Percentiles rank a stretch among this genome's conserved stretches.
Conservation (phyloP, 2,113 vertebrate genomes). For the Pachypanchax playfairii region DNA sequence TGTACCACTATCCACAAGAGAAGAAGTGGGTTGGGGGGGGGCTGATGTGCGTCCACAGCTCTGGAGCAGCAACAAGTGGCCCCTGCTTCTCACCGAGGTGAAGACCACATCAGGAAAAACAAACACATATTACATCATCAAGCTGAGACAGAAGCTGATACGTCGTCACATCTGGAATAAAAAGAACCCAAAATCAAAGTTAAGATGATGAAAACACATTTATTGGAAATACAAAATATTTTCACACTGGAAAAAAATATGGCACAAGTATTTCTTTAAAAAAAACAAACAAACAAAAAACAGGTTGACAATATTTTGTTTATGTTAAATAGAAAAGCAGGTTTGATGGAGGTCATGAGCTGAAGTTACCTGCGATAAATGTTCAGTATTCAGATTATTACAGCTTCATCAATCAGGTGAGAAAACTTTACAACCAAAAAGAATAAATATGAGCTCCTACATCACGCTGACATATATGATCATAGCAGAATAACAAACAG, state of each 20-base stretch:
- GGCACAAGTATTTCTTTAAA: conserved; percentile 47
- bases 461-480: conserved; percentile 38
- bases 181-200: no score
- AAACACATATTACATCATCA: no score
- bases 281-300: conserved; percentile 26
- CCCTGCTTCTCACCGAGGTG: no score
- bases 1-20: no score
- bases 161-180: no score
- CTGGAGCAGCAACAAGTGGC: no score
- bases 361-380: no score
- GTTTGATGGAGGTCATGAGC: no score
- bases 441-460: conserved; percentile 63
- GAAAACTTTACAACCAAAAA: conserved; percentile 37
- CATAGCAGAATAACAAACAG: conserved; percentile 35
- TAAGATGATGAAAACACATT: conserved; percentile 53
- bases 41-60: no score
- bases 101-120: no score
- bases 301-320: conserved; percentile 9
- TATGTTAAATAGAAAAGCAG: conserved; percentile 34
- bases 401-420: conserved; percentile 14
- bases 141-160: no score
- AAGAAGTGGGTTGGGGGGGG: no score
- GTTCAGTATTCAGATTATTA: conserved; percentile 12
- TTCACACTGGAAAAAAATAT: conserved; percentile 46
- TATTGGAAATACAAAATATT: conserved; percentile 71